Base-by-base conservation (phyloP, 1,140 invertebrate genomes). In the Caenorhabditis briggsae region DNA sequence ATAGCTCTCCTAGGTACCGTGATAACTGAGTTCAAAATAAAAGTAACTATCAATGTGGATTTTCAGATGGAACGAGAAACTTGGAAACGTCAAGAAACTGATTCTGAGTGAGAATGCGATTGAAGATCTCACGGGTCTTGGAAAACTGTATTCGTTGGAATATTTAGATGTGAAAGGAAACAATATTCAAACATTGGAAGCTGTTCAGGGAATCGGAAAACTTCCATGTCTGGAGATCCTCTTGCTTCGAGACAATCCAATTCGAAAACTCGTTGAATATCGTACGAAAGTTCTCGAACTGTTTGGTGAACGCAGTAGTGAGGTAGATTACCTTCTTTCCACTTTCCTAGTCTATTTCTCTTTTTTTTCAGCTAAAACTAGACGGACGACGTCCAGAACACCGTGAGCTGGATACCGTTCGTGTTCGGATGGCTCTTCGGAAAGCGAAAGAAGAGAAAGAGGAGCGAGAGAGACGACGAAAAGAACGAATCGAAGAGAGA, bases 361-460 rank as follows among this genome's bases (percentile, higher is more conserved):
- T 18, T 82, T n/a, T 18, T 41, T 92, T 94, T 53, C 95, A 96
- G 88, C 94, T 97, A 59, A 95, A 94, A 92, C 93, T 98, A 65
- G 97, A 98, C 91, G 96, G 96, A 92, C 95, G 96, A 90, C 95
- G 95, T 89, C 95, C 96, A 0, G 95, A 95, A 43, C 95, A 96
- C 91, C 95, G 95, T 89, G 97, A 98, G 93, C 92, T 97, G 64
- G 96, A 98, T 91, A 97, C 96, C 16, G 96, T 97, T 1, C 95
- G 96, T 55, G 95, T 98, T 16, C 93, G 97, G 64, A 95, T 96
- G 92, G 96, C 96, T 1, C 93, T 98, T 82, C 94, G 95, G 90
- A 95, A 95, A 84, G 95, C 95, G 3, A 94, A 94, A 85, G 94
- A 95, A 88, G 94, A 94, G n/a, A 85, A 86, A 41, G 84, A 92